Conservation (phyloP, 2,797 vertebrate species). For the Melanotaenia pygmaea region DNA sequence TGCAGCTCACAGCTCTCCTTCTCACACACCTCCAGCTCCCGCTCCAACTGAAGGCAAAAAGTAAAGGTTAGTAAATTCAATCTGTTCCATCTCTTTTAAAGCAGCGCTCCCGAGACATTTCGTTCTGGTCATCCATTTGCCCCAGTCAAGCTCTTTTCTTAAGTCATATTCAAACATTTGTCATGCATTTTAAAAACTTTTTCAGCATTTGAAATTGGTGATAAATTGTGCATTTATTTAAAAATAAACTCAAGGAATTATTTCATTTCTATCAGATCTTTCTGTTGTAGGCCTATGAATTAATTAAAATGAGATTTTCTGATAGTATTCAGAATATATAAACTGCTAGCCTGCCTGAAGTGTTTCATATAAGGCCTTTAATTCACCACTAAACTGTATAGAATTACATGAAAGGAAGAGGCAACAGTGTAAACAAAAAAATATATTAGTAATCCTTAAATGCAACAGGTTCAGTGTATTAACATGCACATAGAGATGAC, state of each 20-base stretch:
- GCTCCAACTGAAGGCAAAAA: slow-evolving; percentile 81
- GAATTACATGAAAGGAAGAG: too few species aligned
- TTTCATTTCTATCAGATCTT: background rate
- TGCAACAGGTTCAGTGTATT: too few species aligned
- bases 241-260: background rate
- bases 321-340: too few species aligned
- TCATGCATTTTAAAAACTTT: background rate
- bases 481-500: too few species aligned
- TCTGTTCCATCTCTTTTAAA: background rate
- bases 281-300: background rate
- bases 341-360: too few species aligned
- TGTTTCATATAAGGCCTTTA: background rate
- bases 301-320: too few species aligned
- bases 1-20: slow-evolving; percentile 91
- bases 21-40: slow-evolving; percentile 90
- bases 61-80: background rate
- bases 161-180: background rate
- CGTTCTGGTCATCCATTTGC: background rate
- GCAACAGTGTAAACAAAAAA: too few species aligned
- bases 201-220: background rate
- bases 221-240: background rate
- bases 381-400: background rate
- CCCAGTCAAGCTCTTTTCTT: background rate
- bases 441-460: too few species aligned
- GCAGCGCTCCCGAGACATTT: background rate